These are phyloP conservation scores for Stenodema calcarata DNA, from an alignment of 2,888 invertebrate species.

Conservation along the genomic window DNA sequence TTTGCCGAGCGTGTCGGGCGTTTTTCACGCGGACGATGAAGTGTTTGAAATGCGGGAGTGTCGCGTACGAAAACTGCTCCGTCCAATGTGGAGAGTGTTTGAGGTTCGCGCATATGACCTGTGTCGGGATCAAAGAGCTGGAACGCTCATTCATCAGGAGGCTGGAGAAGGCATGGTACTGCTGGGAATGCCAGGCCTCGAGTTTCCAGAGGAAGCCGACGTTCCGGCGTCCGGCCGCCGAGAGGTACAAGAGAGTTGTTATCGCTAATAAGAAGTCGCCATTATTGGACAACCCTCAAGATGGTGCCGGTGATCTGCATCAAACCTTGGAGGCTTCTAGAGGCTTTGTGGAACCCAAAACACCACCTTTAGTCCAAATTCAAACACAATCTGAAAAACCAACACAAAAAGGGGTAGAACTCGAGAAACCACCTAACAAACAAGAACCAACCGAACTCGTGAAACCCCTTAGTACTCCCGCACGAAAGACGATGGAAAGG, in stretches of 20 bases:
- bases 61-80: background rate
- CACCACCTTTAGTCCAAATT: too few relatives aligned
- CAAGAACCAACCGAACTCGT: too few relatives aligned
- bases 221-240: slow-evolving; percentile 22
- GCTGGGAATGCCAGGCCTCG: background rate
- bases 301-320: too few relatives aligned
- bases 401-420: too few relatives aligned
- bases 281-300: background rate
- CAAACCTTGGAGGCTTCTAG: too few relatives aligned
- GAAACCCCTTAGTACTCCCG: too few relatives aligned
- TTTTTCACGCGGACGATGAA: background rate
- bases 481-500: too few relatives aligned
- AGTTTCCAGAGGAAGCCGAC: slow-evolving; percentile 19
- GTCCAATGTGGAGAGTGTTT: slow-evolving; percentile 33
- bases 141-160: slow-evolving; percentile 8
- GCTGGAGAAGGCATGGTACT: slow-evolving; percentile 40
- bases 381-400: too few relatives aligned
- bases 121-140: slow-evolving; percentile 11
- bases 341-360: too few relatives aligned
- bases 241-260: slow-evolving; percentile 24
- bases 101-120: background rate
- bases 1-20: background rate
- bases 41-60: slow-evolving; percentile 13
- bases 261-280: slow-evolving; percentile 38
- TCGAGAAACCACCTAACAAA: too few relatives aligned